A percentile compares a stretch with the other conserved stretches of the same genome.
Conservation (phyloP, 1,140 invertebrate species). For the Phortica variegata region DNA sequence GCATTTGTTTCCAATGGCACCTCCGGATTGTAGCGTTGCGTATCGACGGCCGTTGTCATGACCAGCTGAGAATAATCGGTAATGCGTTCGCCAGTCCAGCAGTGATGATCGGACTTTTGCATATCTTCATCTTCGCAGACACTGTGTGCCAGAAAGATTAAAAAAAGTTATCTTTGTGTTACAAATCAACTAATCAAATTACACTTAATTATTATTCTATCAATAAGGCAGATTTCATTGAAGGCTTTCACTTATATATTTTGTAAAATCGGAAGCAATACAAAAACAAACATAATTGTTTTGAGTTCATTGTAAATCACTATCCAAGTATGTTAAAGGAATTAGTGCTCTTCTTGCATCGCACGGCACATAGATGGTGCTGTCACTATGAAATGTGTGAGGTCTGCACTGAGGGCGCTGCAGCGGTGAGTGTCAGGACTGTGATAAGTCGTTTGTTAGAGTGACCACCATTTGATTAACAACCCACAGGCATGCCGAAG, state of each 20-base stretch:
- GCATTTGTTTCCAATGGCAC: slow-evolving; percentile 39
- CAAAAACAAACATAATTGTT: slow-evolving; percentile 12
- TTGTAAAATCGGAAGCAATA: slow-evolving; percentile 1
- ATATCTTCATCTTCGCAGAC: slow-evolving; percentile 49
- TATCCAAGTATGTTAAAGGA: slow-evolving; percentile 37
- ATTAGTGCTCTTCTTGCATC: slow-evolving; percentile 27
- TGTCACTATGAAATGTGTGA: no score
- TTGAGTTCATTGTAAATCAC: background rate
- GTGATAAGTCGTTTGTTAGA: no score
- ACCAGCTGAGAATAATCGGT: slow-evolving; percentile 51
- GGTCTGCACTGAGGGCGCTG: no score
- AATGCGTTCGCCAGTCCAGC: slow-evolving; percentile 55
- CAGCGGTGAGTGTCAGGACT: no score
- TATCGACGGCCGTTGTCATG: slow-evolving; percentile 34
- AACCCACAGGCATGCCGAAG: no score
- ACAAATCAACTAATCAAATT: no score
- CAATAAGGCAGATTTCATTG: slow-evolving; percentile 9
- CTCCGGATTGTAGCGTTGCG: slow-evolving; percentile 54
- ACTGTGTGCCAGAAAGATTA: slow-evolving; percentile 17
- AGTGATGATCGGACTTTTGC: slow-evolving; percentile 39
- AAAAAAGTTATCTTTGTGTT: slow-evolving; percentile 17
- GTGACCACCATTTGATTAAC: no score
- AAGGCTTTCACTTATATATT: no score
- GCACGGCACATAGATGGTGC: slow-evolving; percentile 23
- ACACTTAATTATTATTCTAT: no score